These are phyloP conservation scores for Prosopocoilus inquinatus DNA, from an alignment of 2,888 invertebrate species.

Conservation along the genomic window DNA sequence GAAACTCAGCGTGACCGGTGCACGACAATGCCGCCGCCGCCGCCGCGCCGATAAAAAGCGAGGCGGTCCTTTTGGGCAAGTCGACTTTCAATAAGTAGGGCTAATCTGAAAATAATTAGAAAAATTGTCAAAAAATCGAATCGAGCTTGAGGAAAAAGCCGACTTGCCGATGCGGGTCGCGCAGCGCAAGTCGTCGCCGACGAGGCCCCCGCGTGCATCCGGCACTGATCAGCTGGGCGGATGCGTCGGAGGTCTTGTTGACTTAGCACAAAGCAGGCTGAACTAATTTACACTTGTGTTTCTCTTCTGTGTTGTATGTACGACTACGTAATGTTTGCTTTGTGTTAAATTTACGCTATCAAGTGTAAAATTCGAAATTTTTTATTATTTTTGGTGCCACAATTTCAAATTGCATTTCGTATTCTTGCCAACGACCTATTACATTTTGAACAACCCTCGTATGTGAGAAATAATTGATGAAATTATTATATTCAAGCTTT, in stretches of 20 bases:
- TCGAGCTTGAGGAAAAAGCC: slow-evolving; percentile 17
- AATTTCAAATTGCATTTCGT: too few relatives aligned
- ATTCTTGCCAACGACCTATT: too few relatives aligned
- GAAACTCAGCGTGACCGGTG: slow-evolving; percentile 12
- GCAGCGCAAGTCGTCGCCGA: not conserved
- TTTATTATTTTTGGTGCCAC: too few relatives aligned
- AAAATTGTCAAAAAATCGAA: slow-evolving; percentile 25
- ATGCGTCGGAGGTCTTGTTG: slow-evolving; percentile 14
- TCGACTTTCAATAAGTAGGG: slow-evolving; percentile 18
- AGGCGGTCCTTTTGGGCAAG: slow-evolving; percentile 12
- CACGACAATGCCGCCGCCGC: slow-evolving; percentile 4
- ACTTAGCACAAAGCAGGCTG: slow-evolving; percentile 21
- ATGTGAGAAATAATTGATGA: too few relatives aligned
- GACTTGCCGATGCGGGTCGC: slow-evolving; percentile 5
- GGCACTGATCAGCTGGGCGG: slow-evolving; percentile 4
- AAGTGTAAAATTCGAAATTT: too few relatives aligned
- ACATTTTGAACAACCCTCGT: too few relatives aligned
- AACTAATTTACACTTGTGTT: slow-evolving; percentile 17
- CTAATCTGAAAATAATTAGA: slow-evolving; percentile 22
- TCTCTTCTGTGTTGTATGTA: too few relatives aligned
- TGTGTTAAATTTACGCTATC: too few relatives aligned
- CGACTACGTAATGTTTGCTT: too few relatives aligned
- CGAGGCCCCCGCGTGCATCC: not conserved
- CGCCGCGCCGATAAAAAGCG: slow-evolving; percentile 12
- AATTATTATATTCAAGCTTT: too few relatives aligned